Evolutionary conservation across 2,888 invertebrate genomes (phyloP), one percentile per base, ranked within the genome.

Genomic region (Ornithoptera priamus): DNA sequence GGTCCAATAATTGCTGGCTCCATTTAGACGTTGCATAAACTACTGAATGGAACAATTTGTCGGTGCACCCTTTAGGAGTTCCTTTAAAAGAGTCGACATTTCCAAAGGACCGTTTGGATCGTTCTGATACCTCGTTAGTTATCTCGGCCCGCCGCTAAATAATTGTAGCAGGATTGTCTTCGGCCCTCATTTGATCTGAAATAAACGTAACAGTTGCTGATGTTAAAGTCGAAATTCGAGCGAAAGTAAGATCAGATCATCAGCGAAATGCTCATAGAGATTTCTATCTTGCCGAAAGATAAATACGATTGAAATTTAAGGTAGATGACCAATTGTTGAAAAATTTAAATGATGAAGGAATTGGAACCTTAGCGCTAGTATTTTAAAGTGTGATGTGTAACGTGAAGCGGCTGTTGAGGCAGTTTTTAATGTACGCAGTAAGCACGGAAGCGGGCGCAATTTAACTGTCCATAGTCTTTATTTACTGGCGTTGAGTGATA

Each of bases 11-110:
- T 86, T 85, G 85, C 85, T 78, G 78, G 76, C 77, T 79, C 83
- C 84, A 83, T 85, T 85, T 84, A 83, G 79, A 80, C 80, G 79
- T 83, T 80, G 81, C 80, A 82, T 83, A 80, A 83, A 81, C 83
- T 84, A 82, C 84, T 89, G 84, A 89, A 89, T 89, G 79, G 87
- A 87, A 89, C 89, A 89, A 90, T 90, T 90, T 89, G 90, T 90
- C 90, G 89, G 88, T 83, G 78, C 80, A 80, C 79, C 85, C 85
- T 86, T 89, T 86, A 82, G 79, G 80, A 84, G 84, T 78, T 78
- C 78, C 84, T 81, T 82, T 81, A 80, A 75, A 73, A 72, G 70
- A 65, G 71, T 78, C 76, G 90, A 91, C 91, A 84, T 86, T 86
- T 90, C 86, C 88, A 89, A 90, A 82, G 89, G 84, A 78, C 84